Evolutionary conservation across 2,113 vertebrate species (phyloP).

Genomic region (Hydrolagus affinis): DNA sequence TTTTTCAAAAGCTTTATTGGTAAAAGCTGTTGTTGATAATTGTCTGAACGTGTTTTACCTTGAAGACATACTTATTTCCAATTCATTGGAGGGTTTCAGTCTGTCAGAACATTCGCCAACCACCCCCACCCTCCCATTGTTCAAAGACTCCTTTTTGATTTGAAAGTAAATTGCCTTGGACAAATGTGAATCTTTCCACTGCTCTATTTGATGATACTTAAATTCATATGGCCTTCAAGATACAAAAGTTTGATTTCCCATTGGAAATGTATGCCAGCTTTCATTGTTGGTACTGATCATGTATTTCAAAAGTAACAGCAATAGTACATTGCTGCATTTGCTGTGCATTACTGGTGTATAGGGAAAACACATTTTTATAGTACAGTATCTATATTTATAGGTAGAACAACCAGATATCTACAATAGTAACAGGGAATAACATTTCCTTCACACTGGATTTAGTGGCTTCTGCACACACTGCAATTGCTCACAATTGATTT

Average conservation of each 20-base stretch:
- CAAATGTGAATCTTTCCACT: neutral
- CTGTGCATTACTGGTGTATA: too few relatives aligned
- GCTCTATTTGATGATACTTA: neutral
- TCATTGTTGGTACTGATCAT: neutral
- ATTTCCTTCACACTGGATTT: too few relatives aligned
- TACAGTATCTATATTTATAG: too few relatives aligned
- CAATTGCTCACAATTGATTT: too few relatives aligned
- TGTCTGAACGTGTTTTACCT: slow-evolving; percentile 19
- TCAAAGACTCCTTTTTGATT: neutral
- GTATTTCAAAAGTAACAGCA: neutral
- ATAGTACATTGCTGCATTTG: too few relatives aligned
- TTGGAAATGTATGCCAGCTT: neutral
- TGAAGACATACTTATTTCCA: neutral
- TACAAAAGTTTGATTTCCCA: neutral
- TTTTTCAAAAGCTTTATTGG: neutral
- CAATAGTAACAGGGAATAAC: too few relatives aligned
- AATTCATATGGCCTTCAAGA: neutral
- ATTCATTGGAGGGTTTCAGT: too few relatives aligned
- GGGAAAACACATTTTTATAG: too few relatives aligned
- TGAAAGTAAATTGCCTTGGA: slow-evolving; percentile 2
- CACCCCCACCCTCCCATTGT: neutral
- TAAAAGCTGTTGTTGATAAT: neutral
- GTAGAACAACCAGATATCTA: too few relatives aligned
- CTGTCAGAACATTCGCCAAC: too few relatives aligned
- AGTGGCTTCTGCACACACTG: too few relatives aligned